These are phyloP conservation scores for Brachionus plicatilis DNA, from an alignment of 1,140 invertebrate genomes.

Conservation along the genomic window DNA sequence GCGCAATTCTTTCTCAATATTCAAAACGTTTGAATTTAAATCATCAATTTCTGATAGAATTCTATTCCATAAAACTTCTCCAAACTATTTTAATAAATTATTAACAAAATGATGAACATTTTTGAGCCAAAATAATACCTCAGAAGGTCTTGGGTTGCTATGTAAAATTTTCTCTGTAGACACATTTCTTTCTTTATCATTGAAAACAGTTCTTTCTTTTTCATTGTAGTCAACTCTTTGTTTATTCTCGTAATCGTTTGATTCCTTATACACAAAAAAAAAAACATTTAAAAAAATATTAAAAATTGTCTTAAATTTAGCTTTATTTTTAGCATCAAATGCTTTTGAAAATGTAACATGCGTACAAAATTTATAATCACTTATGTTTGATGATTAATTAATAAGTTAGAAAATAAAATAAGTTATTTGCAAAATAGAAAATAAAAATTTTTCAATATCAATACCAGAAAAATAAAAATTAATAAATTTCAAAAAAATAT, in stretches of 20 bases:
- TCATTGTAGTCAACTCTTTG: background rate
- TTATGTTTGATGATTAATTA: too few species aligned
- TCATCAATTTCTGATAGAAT: background rate
- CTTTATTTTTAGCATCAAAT: background rate
- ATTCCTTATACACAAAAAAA: background rate
- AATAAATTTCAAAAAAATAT: background rate
- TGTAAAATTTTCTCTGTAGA: background rate
- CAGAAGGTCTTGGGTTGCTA: background rate
- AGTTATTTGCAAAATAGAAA: background rate
- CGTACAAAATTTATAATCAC: too few species aligned
- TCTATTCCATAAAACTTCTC: background rate
- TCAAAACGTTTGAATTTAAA: background rate
- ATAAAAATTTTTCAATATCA: background rate
- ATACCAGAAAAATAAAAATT: background rate
- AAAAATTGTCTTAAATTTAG: background rate
- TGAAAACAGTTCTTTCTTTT: background rate
- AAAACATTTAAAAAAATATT: too few species aligned
- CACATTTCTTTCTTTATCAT: background rate
- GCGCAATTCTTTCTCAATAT: background rate
- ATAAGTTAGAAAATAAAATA: background rate
- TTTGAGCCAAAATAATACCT: background rate
- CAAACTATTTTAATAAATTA: background rate
- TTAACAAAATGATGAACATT: background rate
- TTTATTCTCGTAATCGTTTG: background rate
- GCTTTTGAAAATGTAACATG: background rate